Percentiles rank a stretch among this genome's conserved stretches.
Evolutionary conservation across 2,888 invertebrate genomes (phyloP).

Genomic region (Siphonodentalium dalli): DNA sequence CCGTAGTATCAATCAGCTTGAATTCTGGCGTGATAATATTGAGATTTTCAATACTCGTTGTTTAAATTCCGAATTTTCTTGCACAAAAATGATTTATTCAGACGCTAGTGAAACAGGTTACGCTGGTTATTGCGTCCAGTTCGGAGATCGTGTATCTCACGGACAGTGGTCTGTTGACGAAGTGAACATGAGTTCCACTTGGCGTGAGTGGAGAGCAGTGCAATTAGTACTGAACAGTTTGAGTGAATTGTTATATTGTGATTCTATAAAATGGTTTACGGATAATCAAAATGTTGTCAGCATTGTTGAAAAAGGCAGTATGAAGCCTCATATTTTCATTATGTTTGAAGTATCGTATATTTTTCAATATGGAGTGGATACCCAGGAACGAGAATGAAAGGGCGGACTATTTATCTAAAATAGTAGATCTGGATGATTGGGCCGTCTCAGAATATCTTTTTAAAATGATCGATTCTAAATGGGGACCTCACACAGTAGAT

Average conservation of each 20-base stretch:
- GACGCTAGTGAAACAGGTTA: constrained; percentile 23
- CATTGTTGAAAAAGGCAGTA: constrained; percentile 23
- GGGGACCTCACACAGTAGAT: too few species aligned
- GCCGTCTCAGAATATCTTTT: too few species aligned
- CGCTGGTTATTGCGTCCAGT: constrained; percentile 17
- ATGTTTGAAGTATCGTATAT: too few species aligned
- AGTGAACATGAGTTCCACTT: constrained; percentile 22
- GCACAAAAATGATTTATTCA: constrained; percentile 10
- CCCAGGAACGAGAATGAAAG: too few species aligned
- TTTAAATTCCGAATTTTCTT: neutral
- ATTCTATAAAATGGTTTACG: constrained; percentile 29
- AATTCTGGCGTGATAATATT: constrained; percentile 11
- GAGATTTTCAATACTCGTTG: constrained; percentile 1
- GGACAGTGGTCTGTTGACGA: constrained; percentile 24
- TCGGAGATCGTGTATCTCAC: constrained; percentile 18
- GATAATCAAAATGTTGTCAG: constrained; percentile 21
- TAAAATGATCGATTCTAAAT: too few species aligned
- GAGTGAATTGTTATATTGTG: too few species aligned
- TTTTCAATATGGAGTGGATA: too few species aligned
- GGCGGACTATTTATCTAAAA: too few species aligned
- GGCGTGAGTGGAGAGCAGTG: constrained; percentile 22
- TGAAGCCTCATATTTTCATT: too few species aligned
- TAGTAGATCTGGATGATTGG: too few species aligned
- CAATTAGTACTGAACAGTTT: constrained; percentile 15
- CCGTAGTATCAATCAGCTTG: constrained; percentile 13